Evolutionary conservation across 1,140 invertebrate genomes (phyloP).

Genomic region (Anoplophora glabripennis): DNA sequence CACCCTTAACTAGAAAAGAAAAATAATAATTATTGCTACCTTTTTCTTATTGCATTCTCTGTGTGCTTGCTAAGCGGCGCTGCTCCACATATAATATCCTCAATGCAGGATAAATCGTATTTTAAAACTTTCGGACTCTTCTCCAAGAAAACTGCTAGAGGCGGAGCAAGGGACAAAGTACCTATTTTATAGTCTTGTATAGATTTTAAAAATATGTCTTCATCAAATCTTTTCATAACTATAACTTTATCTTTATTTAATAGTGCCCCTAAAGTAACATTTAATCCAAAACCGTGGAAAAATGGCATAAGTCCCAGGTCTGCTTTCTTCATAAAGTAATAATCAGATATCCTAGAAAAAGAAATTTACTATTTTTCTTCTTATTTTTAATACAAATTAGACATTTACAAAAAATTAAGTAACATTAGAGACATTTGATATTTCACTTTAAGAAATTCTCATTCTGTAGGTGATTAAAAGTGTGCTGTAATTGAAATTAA

Average conservation of each 20-base stretch:
- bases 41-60: not conserved
- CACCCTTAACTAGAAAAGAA: too few relatives aligned
- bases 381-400: too few relatives aligned
- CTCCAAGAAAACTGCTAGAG: conserved; percentile 56
- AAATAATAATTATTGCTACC: not conserved
- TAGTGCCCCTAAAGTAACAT: conserved; percentile 19
- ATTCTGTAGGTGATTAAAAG: too few relatives aligned
- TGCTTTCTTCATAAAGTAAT: not conserved
- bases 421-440: too few relatives aligned
- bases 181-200: conserved; percentile 57
- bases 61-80: conserved; percentile 49
- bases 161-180: conserved; percentile 54
- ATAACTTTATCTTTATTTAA: conserved; percentile 29
- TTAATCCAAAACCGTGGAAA: conserved; percentile 35
- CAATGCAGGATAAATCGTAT: conserved; percentile 50
- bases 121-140: conserved; percentile 52
- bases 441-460: too few relatives aligned
- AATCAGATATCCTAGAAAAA: too few relatives aligned
- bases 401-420: too few relatives aligned
- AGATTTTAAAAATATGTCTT: conserved; percentile 56
- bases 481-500: too few relatives aligned
- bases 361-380: too few relatives aligned
- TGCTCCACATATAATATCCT: conserved; percentile 50
- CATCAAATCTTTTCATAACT: conserved; percentile 56
- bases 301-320: conserved; percentile 37